Evolutionary conservation across 2,113 vertebrate genomes (phyloP), one percentile per base, ranked within the genome.

Genomic region (Panthera tigris): DNA sequence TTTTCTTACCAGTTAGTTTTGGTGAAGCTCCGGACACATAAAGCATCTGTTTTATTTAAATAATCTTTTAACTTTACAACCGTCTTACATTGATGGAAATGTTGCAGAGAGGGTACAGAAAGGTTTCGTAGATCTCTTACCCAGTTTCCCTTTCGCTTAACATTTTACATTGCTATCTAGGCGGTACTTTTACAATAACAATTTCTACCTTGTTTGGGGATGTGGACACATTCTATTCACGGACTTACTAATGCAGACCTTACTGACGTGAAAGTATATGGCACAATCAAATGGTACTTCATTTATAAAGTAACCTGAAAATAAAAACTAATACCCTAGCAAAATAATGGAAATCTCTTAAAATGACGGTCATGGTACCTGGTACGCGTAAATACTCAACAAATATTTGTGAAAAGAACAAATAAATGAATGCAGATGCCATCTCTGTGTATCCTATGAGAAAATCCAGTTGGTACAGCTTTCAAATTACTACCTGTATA

Each of bases 311-410:
- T 81, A 66, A 84, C 16, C 23, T 39, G 25, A 80, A 97, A 81
- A 89, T 95, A 91, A 90, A 71, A 95, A 85, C 7, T 41, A 89
- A 27, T 25, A 33, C 33, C 52, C 81, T 57, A 65, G 33, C 36
- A 95, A 94, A 95, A 61, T 79, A 73, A 57, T 83, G 5, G 16
- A 78, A 86, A 73, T 95, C 27, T 95, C 87, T 97, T 19, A 52
- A 66, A 79, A 89, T 93, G 78, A 57, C 33, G 55, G 29, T 1
- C 2, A 4, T 78, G 29, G 36, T 31, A 2, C 36, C 63, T 84
- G 18, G 10, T 80, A 31, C 3, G 33, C 78, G 1, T 39, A 68
- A 41, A 10, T 29, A 2, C 45, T 95, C 61, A 86, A 39, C 18
- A 68, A 71, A 63, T 55, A 57, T 27, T 69, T 71, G 27, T 13